Conservation (phyloP, 2,797 vertebrate genomes). For the Ctenochaetus hawaiiensis region DNA sequence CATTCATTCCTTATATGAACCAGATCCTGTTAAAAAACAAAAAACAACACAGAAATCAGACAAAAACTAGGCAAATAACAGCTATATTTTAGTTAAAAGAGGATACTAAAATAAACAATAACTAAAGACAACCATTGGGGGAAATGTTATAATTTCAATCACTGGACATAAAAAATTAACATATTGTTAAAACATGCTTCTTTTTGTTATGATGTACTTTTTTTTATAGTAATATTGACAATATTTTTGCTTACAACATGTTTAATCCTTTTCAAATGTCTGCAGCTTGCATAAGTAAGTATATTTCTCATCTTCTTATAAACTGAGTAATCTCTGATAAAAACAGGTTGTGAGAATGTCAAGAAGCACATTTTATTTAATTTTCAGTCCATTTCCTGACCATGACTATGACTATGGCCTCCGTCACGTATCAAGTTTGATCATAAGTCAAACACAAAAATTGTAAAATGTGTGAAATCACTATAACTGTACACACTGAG, state of each 20-base stretch:
- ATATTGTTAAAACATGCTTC: background rate
- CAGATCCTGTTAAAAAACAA: constrained; percentile 73
- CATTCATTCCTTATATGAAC: constrained; percentile 65
- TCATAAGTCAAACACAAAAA: constrained; percentile 17
- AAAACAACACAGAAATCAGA: constrained; percentile 52
- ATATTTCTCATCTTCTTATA: constrained; percentile 8
- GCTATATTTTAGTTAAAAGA: constrained; percentile 10
- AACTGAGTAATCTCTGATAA: background rate
- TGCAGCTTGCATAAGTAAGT: background rate
- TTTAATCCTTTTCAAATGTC: background rate
- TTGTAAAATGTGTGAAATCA: constrained; percentile 31
- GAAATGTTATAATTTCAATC: background rate
- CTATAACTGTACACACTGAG: constrained; percentile 7
- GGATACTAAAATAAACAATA: background rate
- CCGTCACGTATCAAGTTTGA: constrained; percentile 14
- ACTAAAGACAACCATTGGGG: background rate
- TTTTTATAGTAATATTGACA: background rate
- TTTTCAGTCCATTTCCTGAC: no score
- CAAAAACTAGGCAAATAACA: constrained; percentile 22
- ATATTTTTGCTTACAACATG: background rate
- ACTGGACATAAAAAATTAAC: background rate
- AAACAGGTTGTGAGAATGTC: background rate
- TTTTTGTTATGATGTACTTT: background rate
- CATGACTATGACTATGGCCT: background rate
- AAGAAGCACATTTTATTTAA: background rate